phyloP scores from a whole-genome alignment of 2,113 vertebrate genomes.

The Apodemus speciosus region DNA sequence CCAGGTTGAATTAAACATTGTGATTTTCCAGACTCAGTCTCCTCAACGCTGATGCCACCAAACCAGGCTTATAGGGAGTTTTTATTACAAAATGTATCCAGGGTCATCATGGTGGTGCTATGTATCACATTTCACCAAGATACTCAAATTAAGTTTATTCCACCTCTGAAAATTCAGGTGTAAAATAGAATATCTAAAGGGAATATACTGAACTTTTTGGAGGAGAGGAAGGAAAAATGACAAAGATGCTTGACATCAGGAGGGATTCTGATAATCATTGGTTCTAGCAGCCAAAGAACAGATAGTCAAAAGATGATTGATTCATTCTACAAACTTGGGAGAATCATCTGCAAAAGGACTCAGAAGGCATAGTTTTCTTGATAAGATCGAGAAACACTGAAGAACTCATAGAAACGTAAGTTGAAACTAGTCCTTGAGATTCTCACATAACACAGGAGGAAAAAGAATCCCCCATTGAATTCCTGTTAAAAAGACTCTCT shows the following conservation, averaged over 20 bases:
- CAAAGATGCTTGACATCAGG: not conserved
- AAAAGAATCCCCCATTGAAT: not conserved
- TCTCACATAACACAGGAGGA: not conserved
- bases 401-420: conserved; percentile 19
- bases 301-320: conserved; percentile 46
- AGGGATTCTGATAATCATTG: conserved; percentile 54
- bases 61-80: not conserved
- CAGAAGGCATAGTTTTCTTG: conserved; percentile 61
- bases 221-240: not conserved
- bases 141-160: not conserved
- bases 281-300: conserved; percentile 40
- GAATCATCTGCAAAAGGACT: conserved; percentile 45
- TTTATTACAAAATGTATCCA: conserved; percentile 44
- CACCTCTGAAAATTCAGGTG: conserved; percentile 55
- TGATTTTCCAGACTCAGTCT: not conserved
- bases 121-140: not conserved
- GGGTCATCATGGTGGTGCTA: conserved; percentile 7
- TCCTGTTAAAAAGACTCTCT: conserved; percentile 13
- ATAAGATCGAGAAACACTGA: conserved; percentile 3
- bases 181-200: conserved; percentile 67
- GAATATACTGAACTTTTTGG: conserved; percentile 28
- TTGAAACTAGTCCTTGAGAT: not conserved
- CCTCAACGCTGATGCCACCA: not conserved
- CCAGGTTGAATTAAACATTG: not conserved
- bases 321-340: conserved; percentile 73